Evolutionary conservation across 2,113 vertebrate species (phyloP).

Genomic region (Excalfactoria chinensis): DNA sequence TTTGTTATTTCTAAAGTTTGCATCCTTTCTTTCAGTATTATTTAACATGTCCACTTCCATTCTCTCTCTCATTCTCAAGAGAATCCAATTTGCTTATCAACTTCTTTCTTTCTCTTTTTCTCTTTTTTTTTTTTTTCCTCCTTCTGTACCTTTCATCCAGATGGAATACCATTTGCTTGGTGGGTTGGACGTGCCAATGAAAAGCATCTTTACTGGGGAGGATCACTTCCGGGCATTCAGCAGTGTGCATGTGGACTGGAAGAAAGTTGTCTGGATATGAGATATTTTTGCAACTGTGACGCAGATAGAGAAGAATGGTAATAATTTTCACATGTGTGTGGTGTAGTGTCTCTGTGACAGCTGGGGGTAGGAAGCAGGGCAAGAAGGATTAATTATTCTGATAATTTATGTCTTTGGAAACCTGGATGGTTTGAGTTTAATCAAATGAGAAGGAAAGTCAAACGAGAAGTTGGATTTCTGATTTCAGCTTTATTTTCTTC

Average conservation of each 20-base stretch:
- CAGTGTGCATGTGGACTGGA: conserved; percentile 95
- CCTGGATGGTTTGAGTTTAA: neutral
- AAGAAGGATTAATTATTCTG: neutral
- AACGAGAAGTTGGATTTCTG: neutral
- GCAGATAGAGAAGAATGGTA: conserved; percentile 92
- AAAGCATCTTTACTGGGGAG: conserved; percentile 94
- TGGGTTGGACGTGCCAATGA: conserved; percentile 92
- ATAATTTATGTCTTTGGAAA: neutral
- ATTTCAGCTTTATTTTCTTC: neutral
- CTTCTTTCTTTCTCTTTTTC: conserved; percentile 33
- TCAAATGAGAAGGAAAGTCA: neutral
- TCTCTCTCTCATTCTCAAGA: neutral
- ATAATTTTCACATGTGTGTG: conserved; percentile 37
- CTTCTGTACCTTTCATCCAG: conserved; percentile 77
- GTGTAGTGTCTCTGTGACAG: neutral
- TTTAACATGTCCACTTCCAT: neutral
- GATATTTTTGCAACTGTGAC: conserved; percentile 97
- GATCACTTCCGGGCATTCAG: conserved; percentile 90
- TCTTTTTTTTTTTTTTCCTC: neutral
- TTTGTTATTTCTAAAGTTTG: neutral
- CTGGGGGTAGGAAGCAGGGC: neutral
- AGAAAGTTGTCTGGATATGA: conserved; percentile 93
- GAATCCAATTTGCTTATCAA: conserved; percentile 24
- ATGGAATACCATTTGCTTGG: conserved; percentile 92
- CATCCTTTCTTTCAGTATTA: neutral